Evolutionary conservation across 2,888 invertebrate genomes (phyloP).

Genomic region (Pemphredon lugubris): DNA sequence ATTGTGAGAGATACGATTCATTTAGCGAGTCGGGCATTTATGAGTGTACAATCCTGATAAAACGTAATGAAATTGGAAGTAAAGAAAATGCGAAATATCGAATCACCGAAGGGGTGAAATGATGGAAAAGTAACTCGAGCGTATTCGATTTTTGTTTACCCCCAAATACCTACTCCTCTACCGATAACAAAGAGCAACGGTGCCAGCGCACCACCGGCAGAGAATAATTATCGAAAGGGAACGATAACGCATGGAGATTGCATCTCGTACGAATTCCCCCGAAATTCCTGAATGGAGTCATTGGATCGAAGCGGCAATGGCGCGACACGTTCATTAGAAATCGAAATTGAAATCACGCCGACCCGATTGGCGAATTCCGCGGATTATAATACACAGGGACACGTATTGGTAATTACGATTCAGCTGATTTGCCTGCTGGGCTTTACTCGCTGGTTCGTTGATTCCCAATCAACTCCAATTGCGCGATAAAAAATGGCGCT

Average conservation of each 20-base stretch:
- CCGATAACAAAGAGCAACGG: too few species aligned
- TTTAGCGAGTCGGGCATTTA: too few species aligned
- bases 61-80: too few species aligned
- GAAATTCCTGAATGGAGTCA: neutral
- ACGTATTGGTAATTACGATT: slow-evolving; percentile 36
- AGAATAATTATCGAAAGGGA: neutral
- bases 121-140: too few species aligned
- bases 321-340: slow-evolving; percentile 19
- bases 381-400: slow-evolving; percentile 38
- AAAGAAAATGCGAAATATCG: too few species aligned
- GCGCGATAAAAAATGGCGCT: slow-evolving; percentile 28
- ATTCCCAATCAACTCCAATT: slow-evolving; percentile 44
- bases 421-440: slow-evolving; percentile 29
- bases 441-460: slow-evolving; percentile 30
- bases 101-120: too few species aligned
- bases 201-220: too few species aligned
- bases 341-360: slow-evolving; percentile 38
- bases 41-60: too few species aligned
- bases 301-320: neutral
- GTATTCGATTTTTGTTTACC: too few species aligned
- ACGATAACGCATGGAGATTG: neutral
- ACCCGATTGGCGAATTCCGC: slow-evolving; percentile 1
- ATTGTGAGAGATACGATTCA: too few species aligned
- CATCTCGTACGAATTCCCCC: neutral
- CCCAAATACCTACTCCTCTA: too few species aligned